phyloP scores from a whole-genome alignment of 2,888 invertebrate species.

The Drosophila mettleri region DNA sequence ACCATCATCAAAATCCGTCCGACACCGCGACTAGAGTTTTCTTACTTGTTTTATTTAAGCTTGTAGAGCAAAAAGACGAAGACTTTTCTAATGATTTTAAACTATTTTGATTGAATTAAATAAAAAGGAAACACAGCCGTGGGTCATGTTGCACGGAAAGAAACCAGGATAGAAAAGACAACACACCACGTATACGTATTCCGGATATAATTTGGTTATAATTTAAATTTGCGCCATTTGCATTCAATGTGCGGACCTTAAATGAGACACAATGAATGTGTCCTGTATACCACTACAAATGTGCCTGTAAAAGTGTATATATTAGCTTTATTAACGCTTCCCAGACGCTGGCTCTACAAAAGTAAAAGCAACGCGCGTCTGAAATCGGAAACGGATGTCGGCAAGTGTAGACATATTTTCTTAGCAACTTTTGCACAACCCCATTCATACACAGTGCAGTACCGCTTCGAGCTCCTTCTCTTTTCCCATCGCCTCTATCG shows the following conservation, averaged over 20 bases:
- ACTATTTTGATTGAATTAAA: conserved; percentile 41
- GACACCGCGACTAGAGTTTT: too few species aligned
- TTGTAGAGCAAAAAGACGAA: neutral
- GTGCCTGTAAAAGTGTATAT: conserved; percentile 29
- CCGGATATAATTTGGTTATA: conserved; percentile 70
- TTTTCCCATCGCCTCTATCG: conserved; percentile 4
- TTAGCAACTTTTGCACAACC: conserved; percentile 57
- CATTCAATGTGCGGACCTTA: conserved; percentile 53
- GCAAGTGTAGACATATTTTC: conserved; percentile 76
- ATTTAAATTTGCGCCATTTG: conserved; percentile 69
- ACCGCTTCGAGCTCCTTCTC: neutral
- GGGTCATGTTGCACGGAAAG: conserved; percentile 28
- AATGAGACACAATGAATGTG: conserved; percentile 68
- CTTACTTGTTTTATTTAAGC: too few species aligned
- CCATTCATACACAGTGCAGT: neutral
- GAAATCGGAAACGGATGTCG: conserved; percentile 71
- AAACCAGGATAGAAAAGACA: conserved; percentile 17
- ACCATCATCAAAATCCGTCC: too few species aligned
- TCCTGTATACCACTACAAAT: conserved; percentile 34
- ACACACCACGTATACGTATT: conserved; percentile 50
- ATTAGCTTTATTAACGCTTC: conserved; percentile 55
- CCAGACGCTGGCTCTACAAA: conserved; percentile 29
- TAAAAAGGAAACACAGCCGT: conserved; percentile 27
- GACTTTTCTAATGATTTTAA: conserved; percentile 30
- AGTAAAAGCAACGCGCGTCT: conserved; percentile 38